These are phyloP conservation scores for Hormaphis cornu DNA, from an alignment of 1,140 invertebrate genomes.

Conservation along the genomic window DNA sequence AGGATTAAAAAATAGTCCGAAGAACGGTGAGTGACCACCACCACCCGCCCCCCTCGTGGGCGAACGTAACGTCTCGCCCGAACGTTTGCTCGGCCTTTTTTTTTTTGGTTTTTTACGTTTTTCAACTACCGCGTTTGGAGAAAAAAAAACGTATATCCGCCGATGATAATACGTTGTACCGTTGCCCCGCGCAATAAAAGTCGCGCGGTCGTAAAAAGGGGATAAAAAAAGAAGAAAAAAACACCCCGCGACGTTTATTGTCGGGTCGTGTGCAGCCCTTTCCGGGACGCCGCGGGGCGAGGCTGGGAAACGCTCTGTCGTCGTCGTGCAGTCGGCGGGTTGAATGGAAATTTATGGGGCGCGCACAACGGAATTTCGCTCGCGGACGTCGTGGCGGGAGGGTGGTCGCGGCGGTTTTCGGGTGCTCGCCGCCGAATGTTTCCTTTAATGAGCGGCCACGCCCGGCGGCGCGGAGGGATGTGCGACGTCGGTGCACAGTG, in stretches of 20 bases:
- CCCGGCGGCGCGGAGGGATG: not conserved
- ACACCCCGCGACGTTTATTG: constrained; percentile 8
- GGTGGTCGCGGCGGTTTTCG: constrained; percentile 4
- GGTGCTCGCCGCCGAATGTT: constrained; percentile 7
- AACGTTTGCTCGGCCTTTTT: too few relatives aligned
- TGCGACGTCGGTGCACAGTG: not conserved
- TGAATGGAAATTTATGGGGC: constrained; percentile 28
- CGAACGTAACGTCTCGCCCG: too few relatives aligned
- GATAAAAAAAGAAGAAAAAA: not conserved
- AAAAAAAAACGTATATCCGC: too few relatives aligned
- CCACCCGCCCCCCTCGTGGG: too few relatives aligned
- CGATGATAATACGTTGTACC: not conserved
- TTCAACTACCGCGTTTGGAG: too few relatives aligned
- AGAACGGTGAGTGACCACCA: too few relatives aligned
- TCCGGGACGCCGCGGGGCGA: not conserved
- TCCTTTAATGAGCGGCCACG: constrained; percentile 28
- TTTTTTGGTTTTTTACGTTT: too few relatives aligned
- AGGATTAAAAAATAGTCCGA: too few relatives aligned
- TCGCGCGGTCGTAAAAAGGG: constrained; percentile 2
- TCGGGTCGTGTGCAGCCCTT: not conserved
- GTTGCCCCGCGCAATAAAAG: not conserved
- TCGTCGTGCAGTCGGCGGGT: constrained; percentile 27
- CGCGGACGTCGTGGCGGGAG: not conserved
- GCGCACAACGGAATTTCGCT: constrained; percentile 20
- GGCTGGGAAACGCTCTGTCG: constrained; percentile 11